phyloP scores from a whole-genome alignment of 2,113 vertebrate genomes.

The Emberiza fucata region DNA sequence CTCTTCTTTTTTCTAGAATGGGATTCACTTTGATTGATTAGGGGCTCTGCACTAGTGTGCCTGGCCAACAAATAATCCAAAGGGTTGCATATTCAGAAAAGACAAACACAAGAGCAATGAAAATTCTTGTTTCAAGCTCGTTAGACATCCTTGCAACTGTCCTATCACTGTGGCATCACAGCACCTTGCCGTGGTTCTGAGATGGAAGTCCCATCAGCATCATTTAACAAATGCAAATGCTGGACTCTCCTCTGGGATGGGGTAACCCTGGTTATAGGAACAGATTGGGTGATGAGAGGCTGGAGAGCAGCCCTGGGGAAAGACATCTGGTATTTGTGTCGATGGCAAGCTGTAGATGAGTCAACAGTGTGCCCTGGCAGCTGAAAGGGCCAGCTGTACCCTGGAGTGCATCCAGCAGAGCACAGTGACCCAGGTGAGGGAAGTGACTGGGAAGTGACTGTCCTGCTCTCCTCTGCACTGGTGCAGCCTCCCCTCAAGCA shows the following conservation, averaged over 20 bases:
- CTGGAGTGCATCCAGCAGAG: neutral
- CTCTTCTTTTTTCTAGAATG: neutral
- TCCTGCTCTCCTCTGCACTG: neutral
- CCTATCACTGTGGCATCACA: neutral
- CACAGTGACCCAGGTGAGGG: fast-evolving
- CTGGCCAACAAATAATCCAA: neutral
- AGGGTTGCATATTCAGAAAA: neutral
- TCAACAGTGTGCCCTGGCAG: neutral
- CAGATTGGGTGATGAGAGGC: neutral
- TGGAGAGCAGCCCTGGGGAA: neutral
- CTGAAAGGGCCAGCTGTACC: neutral
- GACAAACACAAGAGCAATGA: neutral
- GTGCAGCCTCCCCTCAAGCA: neutral
- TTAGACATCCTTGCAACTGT: neutral
- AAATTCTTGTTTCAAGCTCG: neutral
- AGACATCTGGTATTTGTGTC: neutral
- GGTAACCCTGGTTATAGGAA: neutral
- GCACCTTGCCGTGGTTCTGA: neutral
- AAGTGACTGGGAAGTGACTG: neutral
- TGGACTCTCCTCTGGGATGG: neutral
- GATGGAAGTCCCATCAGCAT: neutral
- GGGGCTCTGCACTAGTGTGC: neutral
- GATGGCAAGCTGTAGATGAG: neutral
- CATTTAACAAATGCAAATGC: neutral
- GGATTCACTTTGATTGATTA: neutral